Evolutionary conservation across 2,113 vertebrate genomes (phyloP).

Genomic region (Rhadina sibilatrix): DNA sequence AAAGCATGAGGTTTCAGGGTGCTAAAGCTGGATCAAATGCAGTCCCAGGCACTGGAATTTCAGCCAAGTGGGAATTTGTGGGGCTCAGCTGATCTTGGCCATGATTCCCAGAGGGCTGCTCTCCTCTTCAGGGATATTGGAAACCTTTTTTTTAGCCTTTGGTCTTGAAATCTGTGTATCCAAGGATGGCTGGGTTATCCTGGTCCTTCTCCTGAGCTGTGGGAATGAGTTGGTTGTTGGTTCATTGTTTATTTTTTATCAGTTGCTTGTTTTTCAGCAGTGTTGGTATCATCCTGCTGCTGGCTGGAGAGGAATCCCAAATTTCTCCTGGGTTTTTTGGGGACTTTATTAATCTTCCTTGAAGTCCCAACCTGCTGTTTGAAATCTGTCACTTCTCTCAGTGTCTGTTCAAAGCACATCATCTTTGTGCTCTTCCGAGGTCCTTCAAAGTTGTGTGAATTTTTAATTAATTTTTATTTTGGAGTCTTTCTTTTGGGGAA

Average conservation of each 20-base stretch:
- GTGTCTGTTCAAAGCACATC: not conserved
- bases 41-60: not conserved
- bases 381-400: not conserved
- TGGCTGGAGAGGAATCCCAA: not conserved
- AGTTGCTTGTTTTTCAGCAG: not conserved
- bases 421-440: not conserved
- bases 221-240: rapidly evolving
- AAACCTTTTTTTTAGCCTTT: not conserved
- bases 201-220: not conserved
- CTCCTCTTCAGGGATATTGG: not conserved
- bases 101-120: rapidly evolving
- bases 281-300: rapidly evolving
- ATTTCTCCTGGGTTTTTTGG: not conserved
- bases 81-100: not conserved
- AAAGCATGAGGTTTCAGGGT: not conserved
- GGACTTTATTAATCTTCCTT: not conserved
- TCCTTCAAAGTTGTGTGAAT: not conserved
- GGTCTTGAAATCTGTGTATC: not conserved
- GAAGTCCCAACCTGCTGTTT: not conserved
- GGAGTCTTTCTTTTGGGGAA: not conserved
- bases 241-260: not conserved
- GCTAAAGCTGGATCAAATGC: not conserved
- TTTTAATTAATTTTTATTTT: not conserved
- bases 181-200: not conserved
- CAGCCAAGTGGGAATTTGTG: not conserved